Percentiles rank a stretch among this genome's conserved stretches.
Evolutionary conservation across 2,888 invertebrate genomes (phyloP).

Genomic region (Acronicta leporina): DNA sequence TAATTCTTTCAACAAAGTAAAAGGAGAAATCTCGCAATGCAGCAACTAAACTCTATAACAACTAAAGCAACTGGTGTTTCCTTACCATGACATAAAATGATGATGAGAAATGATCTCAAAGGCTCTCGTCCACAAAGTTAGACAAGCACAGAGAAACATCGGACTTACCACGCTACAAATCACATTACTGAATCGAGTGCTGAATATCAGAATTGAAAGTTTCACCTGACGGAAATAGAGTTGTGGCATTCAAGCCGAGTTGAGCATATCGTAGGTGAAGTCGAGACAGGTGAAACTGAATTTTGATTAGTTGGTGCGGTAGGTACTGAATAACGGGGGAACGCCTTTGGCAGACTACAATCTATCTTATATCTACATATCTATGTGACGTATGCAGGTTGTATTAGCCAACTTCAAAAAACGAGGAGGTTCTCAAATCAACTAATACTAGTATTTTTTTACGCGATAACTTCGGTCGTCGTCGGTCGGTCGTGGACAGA

Average conservation of each 20-base stretch:
- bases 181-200: conserved; percentile 18
- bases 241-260: conserved; percentile 7
- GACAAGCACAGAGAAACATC: conserved; percentile 7
- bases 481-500: no score
- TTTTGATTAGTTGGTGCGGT: conserved; percentile 4
- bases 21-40: no score
- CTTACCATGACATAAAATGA: background rate
- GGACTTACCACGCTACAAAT: conserved; percentile 14
- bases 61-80: no score
- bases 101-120: conserved; percentile 11
- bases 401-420: no score
- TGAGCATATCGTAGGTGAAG: background rate
- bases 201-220: conserved; percentile 28
- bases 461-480: no score
- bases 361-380: no score
- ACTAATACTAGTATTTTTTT: no score
- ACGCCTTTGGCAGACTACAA: no score
- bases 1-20: no score
- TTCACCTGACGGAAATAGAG: conserved; percentile 8
- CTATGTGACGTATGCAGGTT: no score
- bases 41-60: no score
- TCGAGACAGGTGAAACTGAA: conserved; percentile 4
- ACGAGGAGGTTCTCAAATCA: no score
- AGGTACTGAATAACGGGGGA: background rate
- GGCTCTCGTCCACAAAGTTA: conserved; percentile 1